phyloP scores from a whole-genome alignment of 1,140 invertebrate genomes.

The Condylostylus longicornis region DNA sequence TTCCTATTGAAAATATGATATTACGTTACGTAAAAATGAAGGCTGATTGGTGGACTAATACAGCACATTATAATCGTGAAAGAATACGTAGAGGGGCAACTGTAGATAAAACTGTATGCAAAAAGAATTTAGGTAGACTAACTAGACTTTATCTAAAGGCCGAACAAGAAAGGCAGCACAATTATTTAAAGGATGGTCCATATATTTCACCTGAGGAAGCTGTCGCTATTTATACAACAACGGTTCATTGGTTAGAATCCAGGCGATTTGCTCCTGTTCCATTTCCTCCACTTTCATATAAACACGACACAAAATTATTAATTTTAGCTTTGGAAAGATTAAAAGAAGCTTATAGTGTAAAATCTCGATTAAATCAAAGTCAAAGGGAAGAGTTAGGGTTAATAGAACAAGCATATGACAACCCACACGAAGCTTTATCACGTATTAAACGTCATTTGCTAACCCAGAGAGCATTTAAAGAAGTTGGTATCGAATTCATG shows the following conservation, averaged over 20 bases:
- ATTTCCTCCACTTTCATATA: slow-evolving; percentile 97
- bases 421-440: slow-evolving; percentile 97
- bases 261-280: slow-evolving; percentile 96
- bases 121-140: slow-evolving; percentile 94
- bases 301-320: slow-evolving; percentile 96
- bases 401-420: slow-evolving; percentile 99
- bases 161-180: slow-evolving; percentile 98
- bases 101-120: slow-evolving; percentile 99
- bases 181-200: slow-evolving; percentile 98
- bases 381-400: slow-evolving; percentile 96
- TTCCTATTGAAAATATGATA: slow-evolving; percentile 99
- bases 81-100: slow-evolving; percentile 83
- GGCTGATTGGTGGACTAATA: slow-evolving; percentile 99
- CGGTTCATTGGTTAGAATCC: slow-evolving; percentile 98
- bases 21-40: slow-evolving; percentile 99
- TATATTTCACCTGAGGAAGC: slow-evolving; percentile 99
- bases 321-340: slow-evolving; percentile 92
- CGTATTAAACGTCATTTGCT: slow-evolving; percentile 98
- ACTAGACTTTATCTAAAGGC: slow-evolving; percentile 95
- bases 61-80: slow-evolving; percentile 98
- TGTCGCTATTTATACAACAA: slow-evolving; percentile 98
- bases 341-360: slow-evolving; percentile 99
- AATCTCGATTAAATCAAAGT: slow-evolving; percentile 95
- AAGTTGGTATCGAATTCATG: slow-evolving; percentile 99
- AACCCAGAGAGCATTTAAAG: slow-evolving; percentile 96